Base-by-base conservation (phyloP, 2,797 vertebrate genomes). In the Microchirus variegatus region DNA sequence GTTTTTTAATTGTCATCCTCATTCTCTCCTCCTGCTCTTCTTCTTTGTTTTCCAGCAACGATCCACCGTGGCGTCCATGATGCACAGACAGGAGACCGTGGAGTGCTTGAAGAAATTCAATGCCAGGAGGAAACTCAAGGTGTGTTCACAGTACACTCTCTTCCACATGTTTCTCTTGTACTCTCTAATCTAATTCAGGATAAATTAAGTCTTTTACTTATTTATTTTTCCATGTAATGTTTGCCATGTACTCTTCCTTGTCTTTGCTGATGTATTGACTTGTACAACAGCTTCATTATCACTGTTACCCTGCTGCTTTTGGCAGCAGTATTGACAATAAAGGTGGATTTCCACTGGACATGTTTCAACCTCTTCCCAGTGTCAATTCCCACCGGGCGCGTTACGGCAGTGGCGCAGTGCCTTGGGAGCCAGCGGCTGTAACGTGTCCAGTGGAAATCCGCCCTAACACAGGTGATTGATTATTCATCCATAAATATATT, bases 31-130 rank as follows among this genome's bases (percentile, higher is more conserved):
- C 38, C 22, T 40, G 0, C 31, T 58, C 9, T 17, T 55, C 17
- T 8, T 31, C 5, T 15, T 61, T n/a, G 26, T 50, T 36, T 38
- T 70, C 26, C 80, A 98, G 97, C 97, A 99, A 98, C 97, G 97
- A 59, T 98, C 97, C 49, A 99, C 97, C 0, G 97, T 99, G 93
- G 97, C 97, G 16, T 98, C 97, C 43, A 98, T 98, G 96, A 98
- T 99, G 97, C 97, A 99, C 93, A 95, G 97, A 81, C 97, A 98
- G 91, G 97, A 98, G 92, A 98, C 97, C 0, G 97, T 98, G 80
- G 97, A 98, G 85, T 98, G 97, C 87, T 93, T 99, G 92, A 99
- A 98, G 91, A 99, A 99, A 83, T 99, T 99, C 91, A 99, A 99
- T 0, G 97, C 97, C 87, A 93, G 97, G 74, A 95, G 97, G 82